phyloP scores from a whole-genome alignment of 2,888 invertebrate genomes.

The Julus scanicus region DNA sequence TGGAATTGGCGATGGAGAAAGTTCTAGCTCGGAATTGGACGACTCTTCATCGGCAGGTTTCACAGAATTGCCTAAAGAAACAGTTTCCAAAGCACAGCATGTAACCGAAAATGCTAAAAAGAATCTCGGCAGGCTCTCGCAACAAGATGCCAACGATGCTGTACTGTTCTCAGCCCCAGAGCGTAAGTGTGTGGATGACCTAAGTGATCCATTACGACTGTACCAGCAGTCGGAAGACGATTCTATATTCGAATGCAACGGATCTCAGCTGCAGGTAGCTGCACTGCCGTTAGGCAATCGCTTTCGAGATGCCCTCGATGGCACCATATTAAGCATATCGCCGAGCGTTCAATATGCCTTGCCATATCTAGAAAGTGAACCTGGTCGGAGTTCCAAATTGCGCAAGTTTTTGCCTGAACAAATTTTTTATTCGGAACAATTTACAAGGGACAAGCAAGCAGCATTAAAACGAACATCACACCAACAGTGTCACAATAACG shows the following conservation, averaged over 20 bases:
- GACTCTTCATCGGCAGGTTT: background rate
- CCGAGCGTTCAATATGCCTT: conserved; percentile 85
- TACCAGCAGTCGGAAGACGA: conserved; percentile 69
- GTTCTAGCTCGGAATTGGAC: background rate
- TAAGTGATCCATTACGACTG: conserved; percentile 82
- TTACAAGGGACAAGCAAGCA: conserved; percentile 58
- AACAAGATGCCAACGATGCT: background rate
- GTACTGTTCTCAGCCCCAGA: background rate
- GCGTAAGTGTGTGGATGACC: conserved; percentile 75
- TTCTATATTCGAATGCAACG: conserved; percentile 61
- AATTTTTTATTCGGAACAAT: conserved; percentile 74
- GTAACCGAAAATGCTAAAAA: background rate
- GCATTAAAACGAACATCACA: background rate
- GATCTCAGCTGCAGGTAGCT: conserved; percentile 59
- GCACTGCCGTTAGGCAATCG: conserved; percentile 67
- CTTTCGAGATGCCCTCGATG: conserved; percentile 80
- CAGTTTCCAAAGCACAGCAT: background rate
- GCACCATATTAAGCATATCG: conserved; percentile 82
- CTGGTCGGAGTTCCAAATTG: conserved; percentile 79
- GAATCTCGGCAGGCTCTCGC: background rate
- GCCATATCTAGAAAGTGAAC: conserved; percentile 88
- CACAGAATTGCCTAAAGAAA: background rate
- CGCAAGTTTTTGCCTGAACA: conserved; percentile 76
- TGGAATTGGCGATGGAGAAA: conserved; percentile 56
- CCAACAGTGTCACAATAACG: background rate